Percentiles rank a stretch among this genome's conserved stretches.
Conservation (phyloP, 2,888 invertebrate species). For the Steromphala cineraria region DNA sequence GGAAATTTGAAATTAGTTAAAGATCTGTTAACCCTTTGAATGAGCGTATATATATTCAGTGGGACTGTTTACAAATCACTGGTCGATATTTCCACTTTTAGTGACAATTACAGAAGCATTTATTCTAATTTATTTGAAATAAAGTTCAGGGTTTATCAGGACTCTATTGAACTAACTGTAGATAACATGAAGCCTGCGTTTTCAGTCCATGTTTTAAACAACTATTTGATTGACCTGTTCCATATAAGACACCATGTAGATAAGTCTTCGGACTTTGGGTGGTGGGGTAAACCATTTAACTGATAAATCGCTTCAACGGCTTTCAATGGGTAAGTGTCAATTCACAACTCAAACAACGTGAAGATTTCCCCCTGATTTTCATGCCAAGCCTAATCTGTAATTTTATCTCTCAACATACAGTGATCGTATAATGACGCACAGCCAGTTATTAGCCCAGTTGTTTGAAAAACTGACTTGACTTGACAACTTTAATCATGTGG, state of each 20-base stretch:
- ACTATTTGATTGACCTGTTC: background rate
- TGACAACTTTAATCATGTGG: no score
- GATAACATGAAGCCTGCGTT: background rate
- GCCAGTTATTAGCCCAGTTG: no score
- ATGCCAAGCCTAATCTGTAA: no score
- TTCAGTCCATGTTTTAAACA: background rate
- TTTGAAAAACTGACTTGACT: no score
- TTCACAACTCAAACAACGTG: no score
- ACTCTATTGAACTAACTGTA: background rate
- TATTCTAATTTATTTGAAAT: conserved; percentile 3
- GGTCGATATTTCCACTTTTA: background rate
- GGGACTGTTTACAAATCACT: background rate
- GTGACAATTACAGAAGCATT: background rate
- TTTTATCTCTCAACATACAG: no score
- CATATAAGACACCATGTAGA: background rate
- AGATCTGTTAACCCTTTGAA: no score
- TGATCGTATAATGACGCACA: no score
- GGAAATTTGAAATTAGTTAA: no score
- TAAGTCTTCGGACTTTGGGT: background rate
- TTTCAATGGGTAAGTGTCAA: no score
- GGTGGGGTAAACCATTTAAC: background rate
- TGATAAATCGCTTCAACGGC: background rate
- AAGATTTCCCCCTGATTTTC: no score
- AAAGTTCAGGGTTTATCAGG: background rate
- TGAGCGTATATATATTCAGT: background rate